Evolutionary conservation across 2,113 vertebrate species (phyloP), one percentile per base, ranked within the genome.

Genomic region (Hoplias malabaricus): DNA sequence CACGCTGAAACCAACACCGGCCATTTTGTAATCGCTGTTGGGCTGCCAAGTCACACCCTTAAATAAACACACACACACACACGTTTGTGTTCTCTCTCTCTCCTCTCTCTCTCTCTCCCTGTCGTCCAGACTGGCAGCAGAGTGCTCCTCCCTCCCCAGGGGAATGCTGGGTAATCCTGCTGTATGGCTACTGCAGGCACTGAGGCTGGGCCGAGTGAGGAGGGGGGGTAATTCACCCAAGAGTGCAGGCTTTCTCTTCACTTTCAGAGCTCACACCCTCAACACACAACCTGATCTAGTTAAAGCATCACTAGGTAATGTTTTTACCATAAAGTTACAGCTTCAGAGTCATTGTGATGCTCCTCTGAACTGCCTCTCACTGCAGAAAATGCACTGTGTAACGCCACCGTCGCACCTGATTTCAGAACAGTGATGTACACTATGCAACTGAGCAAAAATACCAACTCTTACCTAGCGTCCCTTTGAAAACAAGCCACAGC

Each of bases 11-110:
- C 86, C 83, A 84, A 90, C 88, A 91, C 90, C 87, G 81, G 84
- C 78, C 87, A 90, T 92, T 91, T 92, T 84, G 68, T 92, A 90
- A 91, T 90, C 88, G 84, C 85, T 82, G 78, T 80, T 74, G 75
- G 65, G 72, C 73, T 89, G 91, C 90, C 90, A 92, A 90, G 90
- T 89, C 89, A 88, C 89, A 83, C 89, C 88, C 87, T 87, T 80
- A 88, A 85, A 79, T 48, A 82, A 56, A 84, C 34, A 73, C 36
- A 67, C 54, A 68, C 69, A 50, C 36, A 57, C 72, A 59, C 27
- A 25, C 23, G 38, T 29, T 33, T 16, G 1, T 23, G 34, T 29
- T 21, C 63, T 16, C 75, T 29, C 69, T 54, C 61, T 16, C 67
- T 0, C 67, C 43, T 12, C 46, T 11, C 19, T 29, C 68, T 21